Evolutionary conservation across 2,888 invertebrate species (phyloP), one percentile per base, ranked within the genome.

Genomic region (Galerucella calmariensis): DNA sequence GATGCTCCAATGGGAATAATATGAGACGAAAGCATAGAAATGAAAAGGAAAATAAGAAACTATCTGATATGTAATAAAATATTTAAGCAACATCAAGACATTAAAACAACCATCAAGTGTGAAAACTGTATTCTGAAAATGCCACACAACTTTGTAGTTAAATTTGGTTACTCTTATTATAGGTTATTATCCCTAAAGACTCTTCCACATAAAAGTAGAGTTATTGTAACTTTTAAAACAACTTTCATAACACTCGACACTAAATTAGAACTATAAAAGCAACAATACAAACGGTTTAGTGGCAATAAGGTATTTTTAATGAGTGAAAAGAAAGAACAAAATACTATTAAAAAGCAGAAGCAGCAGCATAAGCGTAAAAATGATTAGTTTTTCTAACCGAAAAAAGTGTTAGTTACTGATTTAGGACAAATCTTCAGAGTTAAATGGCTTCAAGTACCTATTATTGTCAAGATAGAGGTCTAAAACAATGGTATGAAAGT

Each of bases 331-430:
- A 71, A 71, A 63, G 20, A 62, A 62, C 51, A 53, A 63, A 53
- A 62, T n/a, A 71, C 46, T 56, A 69, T 69, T 63, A 56, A 66
- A 41, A 66, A 72, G 72, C 72, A 12, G 16, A 72, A 76, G 76
- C 74, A 66, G 69, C 69, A 72, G 72, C 63, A 44, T 63, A 63
- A 72, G 72, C 72, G 20, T 59, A 66, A 63, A 72, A 46, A 65
- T 63, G 62, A 56, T 73, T 68, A 71, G 69, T 75, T 68, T 73
- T 74, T 71, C 69, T 63, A 68, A 72, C 20, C 58, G 51, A 65
- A 74, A 76, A 74, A 74, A 74, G 69, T 74, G 74, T 75, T 75
- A 74, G 69, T 77, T 74, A 77, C 74, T 75, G 72, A 65, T 74
- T 75, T 35, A 67, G 58, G 69, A 72, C 53, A 75, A 67, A 58